These are phyloP conservation scores for Alloplasta piceator DNA, from an alignment of 2,888 invertebrate species.

Conservation along the genomic window DNA sequence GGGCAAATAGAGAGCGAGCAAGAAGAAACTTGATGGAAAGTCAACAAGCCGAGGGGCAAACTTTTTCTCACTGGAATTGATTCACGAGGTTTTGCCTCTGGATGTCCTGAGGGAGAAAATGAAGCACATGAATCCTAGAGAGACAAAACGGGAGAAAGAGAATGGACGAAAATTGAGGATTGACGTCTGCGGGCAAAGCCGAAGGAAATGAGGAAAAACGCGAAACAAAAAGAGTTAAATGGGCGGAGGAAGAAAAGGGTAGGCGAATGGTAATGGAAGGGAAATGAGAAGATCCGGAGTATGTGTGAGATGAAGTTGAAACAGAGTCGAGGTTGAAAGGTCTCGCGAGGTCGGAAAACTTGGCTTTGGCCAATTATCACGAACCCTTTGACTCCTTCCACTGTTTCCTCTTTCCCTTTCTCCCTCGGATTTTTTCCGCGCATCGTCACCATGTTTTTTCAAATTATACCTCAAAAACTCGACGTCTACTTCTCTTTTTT, in stretches of 20 bases:
- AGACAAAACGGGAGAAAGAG: neutral
- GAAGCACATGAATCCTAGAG: neutral
- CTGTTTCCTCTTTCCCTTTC: neutral
- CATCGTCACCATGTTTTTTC: too few relatives aligned
- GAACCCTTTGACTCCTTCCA: slow-evolving; percentile 46
- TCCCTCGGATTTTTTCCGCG: neutral
- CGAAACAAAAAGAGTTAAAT: too few relatives aligned
- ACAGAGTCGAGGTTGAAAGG: neutral
- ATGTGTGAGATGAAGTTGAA: neutral
- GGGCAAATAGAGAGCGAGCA: neutral
- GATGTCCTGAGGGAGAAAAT: neutral
- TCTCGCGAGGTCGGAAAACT: slow-evolving; percentile 49
- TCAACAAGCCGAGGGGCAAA: slow-evolving; percentile 26
- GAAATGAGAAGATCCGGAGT: neutral
- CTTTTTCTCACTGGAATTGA: slow-evolving; percentile 12
- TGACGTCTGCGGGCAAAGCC: neutral
- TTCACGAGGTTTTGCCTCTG: slow-evolving; percentile 11
- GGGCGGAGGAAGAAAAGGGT: neutral
- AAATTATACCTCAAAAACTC: slow-evolving; percentile 10
- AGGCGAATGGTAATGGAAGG: slow-evolving; percentile 1
- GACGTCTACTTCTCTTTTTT: slow-evolving; percentile 39
- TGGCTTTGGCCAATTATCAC: slow-evolving; percentile 54
- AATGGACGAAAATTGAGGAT: neutral
- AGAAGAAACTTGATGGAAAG: slow-evolving; percentile 34
- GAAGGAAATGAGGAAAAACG: neutral